Conservation (phyloP, 2,797 vertebrate genomes). For the Helarctos malayanus region DNA sequence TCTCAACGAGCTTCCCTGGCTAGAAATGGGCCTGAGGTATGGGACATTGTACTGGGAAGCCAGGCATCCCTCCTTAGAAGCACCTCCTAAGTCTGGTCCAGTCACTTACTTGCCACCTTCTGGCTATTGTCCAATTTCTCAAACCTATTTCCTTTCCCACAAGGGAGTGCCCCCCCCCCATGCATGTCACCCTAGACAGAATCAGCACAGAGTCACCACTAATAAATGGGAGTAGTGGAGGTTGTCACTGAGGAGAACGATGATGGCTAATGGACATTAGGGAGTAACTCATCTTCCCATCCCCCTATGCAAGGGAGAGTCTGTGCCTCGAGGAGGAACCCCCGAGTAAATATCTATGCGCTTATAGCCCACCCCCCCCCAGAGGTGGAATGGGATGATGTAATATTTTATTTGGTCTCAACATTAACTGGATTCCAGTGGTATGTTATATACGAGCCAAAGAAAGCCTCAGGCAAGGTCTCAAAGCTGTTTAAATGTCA, state of each 20-base stretch:
- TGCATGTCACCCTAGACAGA: background rate
- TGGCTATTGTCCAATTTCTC: background rate
- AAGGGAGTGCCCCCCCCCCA: background rate
- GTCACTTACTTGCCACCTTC: background rate
- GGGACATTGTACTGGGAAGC: background rate
- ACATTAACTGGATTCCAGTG: slow-evolving; percentile 23
- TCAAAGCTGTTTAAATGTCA: slow-evolving; percentile 30
- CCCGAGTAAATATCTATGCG: background rate
- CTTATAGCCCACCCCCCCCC: background rate
- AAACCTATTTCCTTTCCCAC: background rate
- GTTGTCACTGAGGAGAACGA: background rate
- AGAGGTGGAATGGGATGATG: background rate
- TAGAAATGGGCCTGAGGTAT: background rate
- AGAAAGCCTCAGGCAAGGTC: slow-evolving; percentile 22
- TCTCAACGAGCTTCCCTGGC: background rate
- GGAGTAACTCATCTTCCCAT: background rate
- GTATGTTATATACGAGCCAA: background rate
- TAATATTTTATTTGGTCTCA: slow-evolving; percentile 20
- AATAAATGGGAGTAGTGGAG: background rate
- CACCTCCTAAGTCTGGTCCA: background rate
- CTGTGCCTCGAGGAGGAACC: background rate
- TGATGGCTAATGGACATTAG: background rate
- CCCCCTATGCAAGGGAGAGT: background rate
- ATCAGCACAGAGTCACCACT: background rate
- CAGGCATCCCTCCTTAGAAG: background rate